Base-by-base conservation (phyloP, 2,888 invertebrate species). In the Orthonevra nobilis region DNA sequence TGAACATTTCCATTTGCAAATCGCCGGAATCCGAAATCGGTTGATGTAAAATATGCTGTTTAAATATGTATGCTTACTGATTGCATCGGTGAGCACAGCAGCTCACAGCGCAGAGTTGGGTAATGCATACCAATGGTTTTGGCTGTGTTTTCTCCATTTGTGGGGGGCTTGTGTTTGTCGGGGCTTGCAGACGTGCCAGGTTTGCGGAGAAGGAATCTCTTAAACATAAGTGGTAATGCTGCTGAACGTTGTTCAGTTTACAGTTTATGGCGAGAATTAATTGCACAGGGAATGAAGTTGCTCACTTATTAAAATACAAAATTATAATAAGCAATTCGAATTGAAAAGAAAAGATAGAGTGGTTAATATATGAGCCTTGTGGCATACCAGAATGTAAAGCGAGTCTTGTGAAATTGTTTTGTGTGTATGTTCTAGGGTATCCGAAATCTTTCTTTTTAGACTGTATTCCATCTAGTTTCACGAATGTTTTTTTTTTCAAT, bases 1-100 rank as follows among this genome's bases (percentile, higher is more conserved):
- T 79, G 79, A 79, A 79, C 79, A 79, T 79, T 79, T 79, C 79
- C 79, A 79, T 79, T 79, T 79, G 79, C 79, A 79, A 79, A 79
- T 79, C 79, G 79, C 73, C 79, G 73, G 79, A 79, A 79, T 79
- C 79, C 79, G 60, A 73, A 79, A 79, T 79, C 73, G 79, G 66
- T 79, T 73, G 79, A 79, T 79, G 79, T 79, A 79, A 79, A 79
- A 73, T 79, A 72, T 79, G 79, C 79, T 79, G 73, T 79, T 79
- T 79, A 79, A 79, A 79, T 79, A 79, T 79, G 79, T 79, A 79
- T 79, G 79, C 79, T 79, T 73, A 79, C 79, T 79, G 79, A 79
- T 79, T 79, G 79, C 73, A 73, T 79, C 79, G 79, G 68, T 79
- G 73, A 79, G 77, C 77, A 77, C 30, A 30, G 70, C 52, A 32